Percentiles rank a stretch among this genome's conserved stretches.
phyloP scores from a whole-genome alignment of 2,888 invertebrate genomes.

The Drosophila ochracea region DNA sequence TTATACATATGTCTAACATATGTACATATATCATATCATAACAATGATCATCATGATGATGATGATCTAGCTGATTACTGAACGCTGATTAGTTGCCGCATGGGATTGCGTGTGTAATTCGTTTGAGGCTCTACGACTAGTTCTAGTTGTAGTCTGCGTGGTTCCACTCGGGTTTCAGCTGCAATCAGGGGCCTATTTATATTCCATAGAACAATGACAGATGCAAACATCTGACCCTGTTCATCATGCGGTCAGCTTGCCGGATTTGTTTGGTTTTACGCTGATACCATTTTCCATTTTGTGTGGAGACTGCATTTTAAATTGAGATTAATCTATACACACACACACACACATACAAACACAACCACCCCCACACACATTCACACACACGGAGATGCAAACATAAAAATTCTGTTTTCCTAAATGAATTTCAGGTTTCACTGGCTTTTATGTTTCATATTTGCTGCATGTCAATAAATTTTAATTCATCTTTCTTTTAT shows the following conservation, averaged over 20 bases:
- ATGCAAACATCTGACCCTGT: slow-evolving; percentile 30
- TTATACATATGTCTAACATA: slow-evolving; percentile 14
- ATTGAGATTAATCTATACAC: slow-evolving; percentile 67
- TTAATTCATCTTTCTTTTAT: not conserved
- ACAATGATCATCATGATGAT: slow-evolving; percentile 17
- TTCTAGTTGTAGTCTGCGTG: slow-evolving; percentile 22
- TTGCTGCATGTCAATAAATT: not conserved
- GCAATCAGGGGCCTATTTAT: slow-evolving; percentile 59
- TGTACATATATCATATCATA: slow-evolving; percentile 43
- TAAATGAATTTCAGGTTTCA: slow-evolving; percentile 18
- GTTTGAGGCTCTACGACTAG: slow-evolving; percentile 12
- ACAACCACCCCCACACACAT: not conserved
- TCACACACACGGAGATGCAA: not conserved
- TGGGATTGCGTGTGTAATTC: slow-evolving; percentile 65
- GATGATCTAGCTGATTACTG: slow-evolving; percentile 53
- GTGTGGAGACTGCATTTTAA: slow-evolving; percentile 61
- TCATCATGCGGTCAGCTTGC: slow-evolving; percentile 35
- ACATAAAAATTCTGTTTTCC: slow-evolving; percentile 5
- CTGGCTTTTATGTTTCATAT: not conserved
- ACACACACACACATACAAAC: not conserved
- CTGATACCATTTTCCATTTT: slow-evolving; percentile 26
- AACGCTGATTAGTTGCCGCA: slow-evolving; percentile 63
- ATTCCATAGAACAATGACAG: slow-evolving; percentile 20
- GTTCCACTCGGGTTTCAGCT: slow-evolving; percentile 24
- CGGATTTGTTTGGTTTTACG: slow-evolving; percentile 42